Conservation (phyloP, 1,140 invertebrate genomes). For the Bombus vancouverensis region DNA sequence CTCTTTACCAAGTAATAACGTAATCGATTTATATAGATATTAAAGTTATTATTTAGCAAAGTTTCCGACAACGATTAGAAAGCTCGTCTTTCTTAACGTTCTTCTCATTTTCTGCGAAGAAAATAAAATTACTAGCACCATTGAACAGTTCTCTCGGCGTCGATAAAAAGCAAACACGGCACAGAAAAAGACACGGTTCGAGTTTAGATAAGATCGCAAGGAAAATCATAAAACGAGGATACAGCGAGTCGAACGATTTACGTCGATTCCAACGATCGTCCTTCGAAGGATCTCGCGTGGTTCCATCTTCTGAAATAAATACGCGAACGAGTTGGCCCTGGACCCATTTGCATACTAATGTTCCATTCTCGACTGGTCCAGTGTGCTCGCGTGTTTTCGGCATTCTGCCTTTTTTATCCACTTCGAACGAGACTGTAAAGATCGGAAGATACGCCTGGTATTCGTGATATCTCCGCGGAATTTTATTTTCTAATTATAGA, state of each 20-base stretch:
- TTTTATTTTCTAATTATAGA: neutral
- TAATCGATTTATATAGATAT: neutral
- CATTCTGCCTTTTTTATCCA: neutral
- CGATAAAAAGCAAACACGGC: neutral
- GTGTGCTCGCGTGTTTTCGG: slow-evolving; percentile 13
- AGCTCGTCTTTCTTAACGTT: neutral
- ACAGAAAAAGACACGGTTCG: neutral
- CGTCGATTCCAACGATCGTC: slow-evolving; percentile 31
- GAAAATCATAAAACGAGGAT: slow-evolving; percentile 8
- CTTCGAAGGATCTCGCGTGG: slow-evolving; percentile 44
- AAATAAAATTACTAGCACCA: too few species aligned
- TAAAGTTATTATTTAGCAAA: neutral
- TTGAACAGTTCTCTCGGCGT: too few species aligned
- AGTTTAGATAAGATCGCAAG: neutral
- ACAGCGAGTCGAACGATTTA: neutral
- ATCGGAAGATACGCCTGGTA: neutral
- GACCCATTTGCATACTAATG: slow-evolving; percentile 56
- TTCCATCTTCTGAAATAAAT: slow-evolving; percentile 41
- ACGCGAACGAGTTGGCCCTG: neutral
- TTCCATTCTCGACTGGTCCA: neutral
- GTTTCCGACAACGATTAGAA: neutral
- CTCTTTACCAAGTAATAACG: neutral
- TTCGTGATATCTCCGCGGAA: neutral
- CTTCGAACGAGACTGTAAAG: neutral
- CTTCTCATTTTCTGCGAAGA: too few species aligned